Percentiles rank a stretch among this genome's conserved stretches.
phyloP scores from a whole-genome alignment of 2,113 vertebrate species.

The Prunella fulvescens region DNA sequence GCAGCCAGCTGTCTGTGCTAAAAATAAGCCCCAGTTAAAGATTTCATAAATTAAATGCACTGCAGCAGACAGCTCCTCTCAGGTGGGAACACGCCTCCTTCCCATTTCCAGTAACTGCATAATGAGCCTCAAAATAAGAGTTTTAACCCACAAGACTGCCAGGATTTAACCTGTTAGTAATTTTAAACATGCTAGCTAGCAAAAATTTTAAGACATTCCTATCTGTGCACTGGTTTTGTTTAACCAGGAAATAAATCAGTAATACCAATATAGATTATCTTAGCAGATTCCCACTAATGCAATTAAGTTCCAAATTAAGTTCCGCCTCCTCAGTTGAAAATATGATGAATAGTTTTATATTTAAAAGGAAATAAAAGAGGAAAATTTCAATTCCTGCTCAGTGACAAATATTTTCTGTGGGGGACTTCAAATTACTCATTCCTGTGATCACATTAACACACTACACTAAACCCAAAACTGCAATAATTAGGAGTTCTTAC shows the following conservation, averaged over 20 bases:
- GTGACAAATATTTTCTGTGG: not conserved
- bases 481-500: not conserved
- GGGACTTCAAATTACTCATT: not conserved
- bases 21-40: slow-evolving; percentile 66
- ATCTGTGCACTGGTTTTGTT: not conserved
- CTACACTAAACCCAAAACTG: not conserved
- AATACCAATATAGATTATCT: not conserved
- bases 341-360: not conserved
- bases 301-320: not conserved
- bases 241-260: not conserved
- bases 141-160: not conserved
- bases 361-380: not conserved
- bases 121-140: not conserved
- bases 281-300: not conserved
- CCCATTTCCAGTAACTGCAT: slow-evolving; percentile 20
- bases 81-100: slow-evolving; percentile 66
- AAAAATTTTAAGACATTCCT: not conserved
- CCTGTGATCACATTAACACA: not conserved
- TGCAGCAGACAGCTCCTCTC: slow-evolving; percentile 62
- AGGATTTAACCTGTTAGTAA: not conserved
- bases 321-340: not conserved
- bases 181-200: not conserved
- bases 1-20: slow-evolving; percentile 72
- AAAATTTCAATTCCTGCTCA: not conserved
- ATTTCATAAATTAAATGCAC: slow-evolving; percentile 58